phyloP scores from a whole-genome alignment of 2,888 invertebrate species.

The Beris morrisii region DNA sequence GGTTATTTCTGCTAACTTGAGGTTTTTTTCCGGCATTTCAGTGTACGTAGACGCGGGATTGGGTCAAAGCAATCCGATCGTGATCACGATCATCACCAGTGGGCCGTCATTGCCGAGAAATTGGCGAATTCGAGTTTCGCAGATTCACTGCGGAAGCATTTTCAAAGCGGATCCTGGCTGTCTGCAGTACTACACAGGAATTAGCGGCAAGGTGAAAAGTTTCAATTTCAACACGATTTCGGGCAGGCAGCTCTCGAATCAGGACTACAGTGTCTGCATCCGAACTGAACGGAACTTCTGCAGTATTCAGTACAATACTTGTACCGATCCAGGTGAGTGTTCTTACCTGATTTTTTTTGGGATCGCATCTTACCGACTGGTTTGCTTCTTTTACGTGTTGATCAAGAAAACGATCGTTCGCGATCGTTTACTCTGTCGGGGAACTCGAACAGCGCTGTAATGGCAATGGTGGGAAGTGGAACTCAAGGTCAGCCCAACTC shows the following conservation, averaged over 20 bases:
- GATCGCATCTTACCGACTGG: slow-evolving; percentile 36
- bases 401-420: slow-evolving; percentile 69
- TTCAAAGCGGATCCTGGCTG: slow-evolving; percentile 61
- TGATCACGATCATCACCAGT: slow-evolving; percentile 79
- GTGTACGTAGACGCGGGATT: slow-evolving; percentile 83
- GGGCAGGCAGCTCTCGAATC: slow-evolving; percentile 81
- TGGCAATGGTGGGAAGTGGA: slow-evolving; percentile 70
- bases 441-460: slow-evolving; percentile 69
- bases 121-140: slow-evolving; percentile 80
- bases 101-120: slow-evolving; percentile 71
- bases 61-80: slow-evolving; percentile 71
- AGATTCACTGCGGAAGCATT: slow-evolving; percentile 75
- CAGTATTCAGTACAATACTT: slow-evolving; percentile 79
- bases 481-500: slow-evolving; percentile 67
- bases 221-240: slow-evolving; percentile 79
- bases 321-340: slow-evolving; percentile 65
- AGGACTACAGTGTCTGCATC: slow-evolving; percentile 86
- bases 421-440: slow-evolving; percentile 77
- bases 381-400: neutral
- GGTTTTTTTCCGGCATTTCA: slow-evolving; percentile 48
- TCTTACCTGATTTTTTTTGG: neutral
- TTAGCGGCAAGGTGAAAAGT: slow-evolving; percentile 77
- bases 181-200: slow-evolving; percentile 60
- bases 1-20: neutral
- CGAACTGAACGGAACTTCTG: slow-evolving; percentile 85